A percentile compares a stretch with the other conserved stretches of the same genome.
phyloP scores from a whole-genome alignment of 1,140 invertebrate species.

The Steinernema feltiae region DNA sequence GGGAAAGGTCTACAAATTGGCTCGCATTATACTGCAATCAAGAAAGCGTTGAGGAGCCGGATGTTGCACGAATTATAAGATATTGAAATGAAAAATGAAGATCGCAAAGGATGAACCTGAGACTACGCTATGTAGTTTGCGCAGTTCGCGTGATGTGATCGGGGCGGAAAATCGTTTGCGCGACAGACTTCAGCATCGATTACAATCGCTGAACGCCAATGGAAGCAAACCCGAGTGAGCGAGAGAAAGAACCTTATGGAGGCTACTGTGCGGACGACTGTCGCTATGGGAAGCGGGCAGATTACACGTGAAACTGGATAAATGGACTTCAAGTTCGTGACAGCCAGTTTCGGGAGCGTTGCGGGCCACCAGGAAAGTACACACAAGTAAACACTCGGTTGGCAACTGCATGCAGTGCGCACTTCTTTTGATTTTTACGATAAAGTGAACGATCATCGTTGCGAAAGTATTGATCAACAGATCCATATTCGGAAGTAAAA shows the following conservation, averaged over 20 bases:
- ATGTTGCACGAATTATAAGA: too few species aligned
- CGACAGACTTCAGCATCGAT: slow-evolving; percentile 2
- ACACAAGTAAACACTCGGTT: neutral
- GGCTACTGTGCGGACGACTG: neutral
- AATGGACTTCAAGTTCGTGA: too few species aligned
- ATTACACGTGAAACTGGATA: too few species aligned
- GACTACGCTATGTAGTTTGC: neutral
- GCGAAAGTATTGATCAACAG: neutral
- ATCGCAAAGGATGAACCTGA: neutral
- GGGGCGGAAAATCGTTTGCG: neutral
- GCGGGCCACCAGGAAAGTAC: neutral
- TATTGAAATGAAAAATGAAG: neutral
- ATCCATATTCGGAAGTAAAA: slow-evolving; percentile 2
- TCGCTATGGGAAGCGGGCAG: too few species aligned
- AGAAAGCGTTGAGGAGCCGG: too few species aligned
- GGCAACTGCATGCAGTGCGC: neutral
- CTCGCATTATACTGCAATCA: neutral
- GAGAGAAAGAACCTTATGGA: neutral
- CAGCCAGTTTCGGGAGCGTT: too few species aligned
- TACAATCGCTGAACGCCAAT: neutral
- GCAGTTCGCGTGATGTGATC: slow-evolving; percentile 2
- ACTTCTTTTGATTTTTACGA: neutral
- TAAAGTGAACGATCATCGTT: neutral
- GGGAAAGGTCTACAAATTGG: too few species aligned
- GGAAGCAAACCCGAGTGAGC: neutral